Base-by-base conservation (phyloP, 2,888 invertebrate species). In the Antheraea assamensis region DNA sequence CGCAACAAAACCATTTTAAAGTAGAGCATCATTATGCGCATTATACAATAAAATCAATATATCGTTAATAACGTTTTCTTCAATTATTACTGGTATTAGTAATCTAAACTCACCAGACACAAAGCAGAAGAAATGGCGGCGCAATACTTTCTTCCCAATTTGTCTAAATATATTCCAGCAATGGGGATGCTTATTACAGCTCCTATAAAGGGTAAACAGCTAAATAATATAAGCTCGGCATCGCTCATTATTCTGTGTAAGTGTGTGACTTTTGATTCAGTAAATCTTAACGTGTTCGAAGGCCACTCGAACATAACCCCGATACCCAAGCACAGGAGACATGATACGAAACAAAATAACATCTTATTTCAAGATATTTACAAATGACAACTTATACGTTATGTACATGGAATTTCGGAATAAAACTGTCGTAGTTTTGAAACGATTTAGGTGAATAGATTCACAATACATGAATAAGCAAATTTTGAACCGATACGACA, bases 281-380 rank as follows among this genome's bases (percentile, higher is more conserved):
- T 92, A 55, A 89, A 80, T 0, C 75, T 76, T 1, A 90, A 72
- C 0, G 88, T 90, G 0, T 88, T 87, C 0, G 92, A 91, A 0
- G 92, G 92, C 89, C 90, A 91, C 0, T 90, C 82, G 75, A 85
- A 89, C 73, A 89, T 82, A 0, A 91, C 47, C 0, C 91, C 91
- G 80, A 89, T 83, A 21, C 64, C 49, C 5, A 74, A 17, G 42
- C 75, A 75, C 3, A 73, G 47, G 24, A 70, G 61, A 58, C 75
- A 72, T 70, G 73, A 74, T 75, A 70, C 3, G 13, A 35, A 68
- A 68, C 68, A 68, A 35, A 35, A 68, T 3, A 64, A 27, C 61
- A 64, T 64, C 30, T 27, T 30, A 30, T 15, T 13, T 15, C 13
- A 24, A 58, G 10, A 58, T 58, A 15, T 58, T 58, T 13, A 5